Evolutionary conservation across 2,797 vertebrate species (phyloP), one percentile per base, ranked within the genome.

Genomic region (Rhinatrema bivittatum): DNA sequence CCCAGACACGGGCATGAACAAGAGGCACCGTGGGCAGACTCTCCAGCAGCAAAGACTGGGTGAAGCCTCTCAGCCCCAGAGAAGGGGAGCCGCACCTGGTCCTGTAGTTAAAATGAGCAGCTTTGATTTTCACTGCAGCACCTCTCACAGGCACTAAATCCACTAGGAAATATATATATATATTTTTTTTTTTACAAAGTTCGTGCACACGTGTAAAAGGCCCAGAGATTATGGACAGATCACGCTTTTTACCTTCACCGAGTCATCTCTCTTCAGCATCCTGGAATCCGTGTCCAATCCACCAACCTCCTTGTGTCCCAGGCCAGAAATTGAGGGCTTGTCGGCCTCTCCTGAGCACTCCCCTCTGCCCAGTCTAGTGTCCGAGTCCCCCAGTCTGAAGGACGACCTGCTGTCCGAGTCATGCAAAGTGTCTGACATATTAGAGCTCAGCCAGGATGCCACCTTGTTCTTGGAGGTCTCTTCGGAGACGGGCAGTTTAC

Each of bases 391-490:
- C 25, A 36, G 19, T 50, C 66, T 69, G 19, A 77, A 74, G 19
- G 76, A 78, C 0, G 75, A 74, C 3, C 46, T 10, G 15, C 75
- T 55, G 8, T 77, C 70, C 0, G 62, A 32, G 24, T 83, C 82
- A 20, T 72, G 74, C 33, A 65, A 70, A 2, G 67, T 22, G 1
- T 72, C 68, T 0, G 65, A 6, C 56, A 81, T 15, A 34, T 89
- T 91, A 58, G 74, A 91, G 45, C 91, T 97, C 36, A 99, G 54
- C 94, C 94, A 99, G 0, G 87, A 95, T 16, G 90, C 93, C 57
- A 99, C 94, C 53, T 99, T 98, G 60, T 87, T 93, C 65, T 98
- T 95, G 37, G 91, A 85, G 2, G 67, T 92, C 73, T 99, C 93
- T 63, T 94, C 93, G 0, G 89, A 86, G 48, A 88, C 79, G 0